phyloP scores from a whole-genome alignment of 2,797 vertebrate genomes.

The Coracias cyanogaster region DNA sequence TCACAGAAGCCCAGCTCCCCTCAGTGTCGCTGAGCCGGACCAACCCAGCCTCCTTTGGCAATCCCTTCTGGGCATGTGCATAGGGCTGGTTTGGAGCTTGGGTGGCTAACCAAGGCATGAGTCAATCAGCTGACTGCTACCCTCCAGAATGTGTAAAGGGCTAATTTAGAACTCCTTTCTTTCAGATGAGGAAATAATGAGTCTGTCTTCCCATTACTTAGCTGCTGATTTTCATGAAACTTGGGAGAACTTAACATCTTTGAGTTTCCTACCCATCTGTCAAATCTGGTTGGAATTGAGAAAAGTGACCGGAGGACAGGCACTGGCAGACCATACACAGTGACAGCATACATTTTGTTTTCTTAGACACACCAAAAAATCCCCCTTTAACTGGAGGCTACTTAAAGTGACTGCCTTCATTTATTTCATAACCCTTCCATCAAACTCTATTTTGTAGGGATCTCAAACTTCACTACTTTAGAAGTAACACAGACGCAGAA shows the following conservation, averaged over 20 bases:
- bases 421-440: background rate
- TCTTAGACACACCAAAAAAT: background rate
- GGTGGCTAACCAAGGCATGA: accelerated
- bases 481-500: background rate
- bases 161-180: background rate
- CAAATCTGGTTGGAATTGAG: background rate
- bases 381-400: background rate
- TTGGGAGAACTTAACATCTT: background rate
- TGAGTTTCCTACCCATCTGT: conserved; percentile 1
- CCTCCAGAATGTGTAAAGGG: background rate
- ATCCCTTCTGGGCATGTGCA: background rate
- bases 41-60: background rate
- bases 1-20: background rate
- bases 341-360: background rate
- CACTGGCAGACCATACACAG: background rate
- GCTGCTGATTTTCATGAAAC: background rate
- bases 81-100: background rate
- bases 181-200: background rate
- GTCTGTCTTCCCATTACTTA: background rate
- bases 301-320: background rate
- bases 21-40: background rate
- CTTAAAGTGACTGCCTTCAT: background rate
- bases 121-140: background rate
- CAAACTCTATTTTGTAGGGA: background rate
- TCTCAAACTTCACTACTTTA: background rate